Base-by-base conservation (phyloP, 2,888 invertebrate species). In the Eledona agricola region DNA sequence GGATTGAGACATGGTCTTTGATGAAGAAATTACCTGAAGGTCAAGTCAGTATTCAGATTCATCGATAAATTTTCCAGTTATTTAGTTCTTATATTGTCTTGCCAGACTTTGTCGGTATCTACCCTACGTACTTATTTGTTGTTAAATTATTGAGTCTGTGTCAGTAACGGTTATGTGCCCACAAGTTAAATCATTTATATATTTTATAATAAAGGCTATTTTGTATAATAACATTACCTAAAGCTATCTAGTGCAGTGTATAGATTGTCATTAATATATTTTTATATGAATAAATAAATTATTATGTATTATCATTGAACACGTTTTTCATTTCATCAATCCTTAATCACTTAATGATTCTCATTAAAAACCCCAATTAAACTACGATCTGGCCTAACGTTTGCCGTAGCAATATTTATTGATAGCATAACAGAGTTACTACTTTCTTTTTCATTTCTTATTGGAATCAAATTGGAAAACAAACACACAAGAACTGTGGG, bases 1-100 rank as follows among this genome's bases (percentile, higher is more conserved):
- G 96, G 67, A 93, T 93, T 62, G 93, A 95, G 78, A 95, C 93
- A 42, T 96, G 96, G 96, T 90, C 90, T 63, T 85, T 90, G 55
- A 88, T 96, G 80, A 96, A 96, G 77, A 89, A 90, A 67, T 77
- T 96, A 60, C 89, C 92, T 42, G 87, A 91, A 71, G 96, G 96
- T 47, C 85, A 87, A 29, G 64, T 67, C 28, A 52, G 52, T 23
- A 63, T 70, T 43, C 63, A 67, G 34, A 63, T 70, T 46, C 65
- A 55, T 51, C 56, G 70, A 66, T 67, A 29, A 51, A 28, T 34
- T 45, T 12, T 22, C 26, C 7, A 19, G 3, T n/a, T 40, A 37
- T 47, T 43, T 54, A 20, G 28, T 49, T 37, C n/a, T 34, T 32
- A 40, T 35, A 34, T 34, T 31, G 23, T 55, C 55, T 50, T 50